Base-by-base conservation (phyloP, 2,888 invertebrate species). In the Acrobasis repandana region DNA sequence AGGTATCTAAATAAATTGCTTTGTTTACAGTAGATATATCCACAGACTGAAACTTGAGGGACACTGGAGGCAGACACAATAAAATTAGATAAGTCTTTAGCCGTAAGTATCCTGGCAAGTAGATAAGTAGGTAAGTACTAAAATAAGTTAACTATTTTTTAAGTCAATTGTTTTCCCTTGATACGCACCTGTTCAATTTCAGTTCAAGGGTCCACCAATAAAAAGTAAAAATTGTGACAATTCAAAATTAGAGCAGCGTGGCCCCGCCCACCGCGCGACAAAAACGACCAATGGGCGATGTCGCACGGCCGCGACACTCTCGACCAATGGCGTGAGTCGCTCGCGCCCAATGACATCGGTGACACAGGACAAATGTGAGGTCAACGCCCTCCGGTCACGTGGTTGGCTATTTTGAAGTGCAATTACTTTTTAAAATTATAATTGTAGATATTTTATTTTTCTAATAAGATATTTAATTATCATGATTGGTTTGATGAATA, bases 341-440 rank as follows among this genome's bases (percentile, higher is more conserved):
- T 65, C 67, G 76, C 79, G 71, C 77, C 91, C 91, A 92, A 87
- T 90, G 91, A 91, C 91, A 90, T 80, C 74, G 77, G 86, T 90
- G 90, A 92, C 91, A 90, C 77, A 79, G 74, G 74, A 76, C 77
- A 71, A 66, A 69, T 62, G 68, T 60, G 65, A 75, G 81, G 86
- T 87, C 79, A 79, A 85, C 89, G 87, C 88, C 90, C 87, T 77
- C 56, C 66, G 62, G 78, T 75, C 78, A 79, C 79, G 76, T 82
- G 82, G 80, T 76, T 75, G 71, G 73, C 63, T 71, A 67, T 69
- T 63, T 65, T 14, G n/a, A 4, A 14, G 9, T 43, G 47, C 9
- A 57, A n/a, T 33, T 15, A 33, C 15, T 57, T 48, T 56, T 43
- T n/a, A 28, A 43, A 56, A 18, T 56, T 57, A 33, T 15, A 57